phyloP scores from a whole-genome alignment of 1,140 invertebrate species.

The Euura saliciscinereae region DNA sequence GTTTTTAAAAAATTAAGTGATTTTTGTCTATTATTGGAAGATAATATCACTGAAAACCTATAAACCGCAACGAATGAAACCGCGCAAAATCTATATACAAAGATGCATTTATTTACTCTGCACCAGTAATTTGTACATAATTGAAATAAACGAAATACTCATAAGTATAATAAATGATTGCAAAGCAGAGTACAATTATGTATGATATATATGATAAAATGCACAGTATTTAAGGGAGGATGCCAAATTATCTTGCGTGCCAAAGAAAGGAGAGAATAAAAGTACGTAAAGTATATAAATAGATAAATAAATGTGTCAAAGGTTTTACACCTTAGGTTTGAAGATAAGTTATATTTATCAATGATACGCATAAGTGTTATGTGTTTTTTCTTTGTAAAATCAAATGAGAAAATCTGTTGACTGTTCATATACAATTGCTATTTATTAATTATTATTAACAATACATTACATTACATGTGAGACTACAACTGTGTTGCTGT shows the following conservation, averaged over 20 bases:
- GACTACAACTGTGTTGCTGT: not conserved
- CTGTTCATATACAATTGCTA: not conserved
- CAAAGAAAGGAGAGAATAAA: not conserved
- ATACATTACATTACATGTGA: not conserved
- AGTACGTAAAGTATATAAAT: not conserved
- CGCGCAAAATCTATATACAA: no score
- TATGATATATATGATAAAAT: not conserved
- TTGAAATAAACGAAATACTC: no score
- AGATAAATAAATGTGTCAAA: conserved; percentile 3
- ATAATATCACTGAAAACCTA: no score
- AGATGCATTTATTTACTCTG: no score
- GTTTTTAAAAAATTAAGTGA: no score
- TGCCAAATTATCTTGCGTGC: not conserved
- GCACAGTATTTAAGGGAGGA: not conserved
- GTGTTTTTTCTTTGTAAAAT: not conserved
- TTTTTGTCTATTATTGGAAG: no score
- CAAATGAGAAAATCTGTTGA: not conserved
- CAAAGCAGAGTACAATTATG: no score
- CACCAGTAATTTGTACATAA: no score
- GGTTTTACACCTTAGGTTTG: not conserved
- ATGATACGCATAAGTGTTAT: not conserved
- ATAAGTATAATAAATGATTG: no score
- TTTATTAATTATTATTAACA: not conserved
- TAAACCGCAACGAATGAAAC: no score
- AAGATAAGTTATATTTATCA: not conserved